phyloP scores from a whole-genome alignment of 2,113 vertebrate genomes.

The Emydocephalus ijimae region DNA sequence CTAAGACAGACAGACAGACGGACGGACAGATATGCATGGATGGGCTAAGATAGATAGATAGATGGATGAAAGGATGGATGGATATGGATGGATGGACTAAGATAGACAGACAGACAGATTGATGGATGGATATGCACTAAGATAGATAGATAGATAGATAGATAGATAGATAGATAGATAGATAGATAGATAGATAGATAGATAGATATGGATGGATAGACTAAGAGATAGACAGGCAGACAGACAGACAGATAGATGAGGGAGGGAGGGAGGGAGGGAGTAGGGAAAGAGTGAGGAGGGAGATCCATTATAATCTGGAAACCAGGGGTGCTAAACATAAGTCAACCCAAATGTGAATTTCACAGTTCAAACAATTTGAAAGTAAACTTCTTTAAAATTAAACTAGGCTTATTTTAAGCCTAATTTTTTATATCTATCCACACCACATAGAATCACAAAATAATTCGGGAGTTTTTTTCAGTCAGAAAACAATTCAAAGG shows the following conservation, averaged over 20 bases:
- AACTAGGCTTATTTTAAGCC: not conserved
- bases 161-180: too few species aligned
- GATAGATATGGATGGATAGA: too few species aligned
- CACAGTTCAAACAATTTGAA: not conserved
- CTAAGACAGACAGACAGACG: not conserved
- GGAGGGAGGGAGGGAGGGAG: not conserved
- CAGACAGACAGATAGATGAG: not conserved
- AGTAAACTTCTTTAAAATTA: not conserved
- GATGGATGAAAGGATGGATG: too few species aligned
- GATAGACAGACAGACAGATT: rapidly evolving
- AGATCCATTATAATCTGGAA: slow-evolving; percentile 1
- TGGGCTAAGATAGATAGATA: too few species aligned
- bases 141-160: rapidly evolving
- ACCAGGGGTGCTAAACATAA: not conserved
- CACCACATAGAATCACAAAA: not conserved
- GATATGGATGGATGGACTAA: too few species aligned
- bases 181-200: too few species aligned
- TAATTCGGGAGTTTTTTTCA: not conserved
- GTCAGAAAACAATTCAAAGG: not conserved
- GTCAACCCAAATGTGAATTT: not conserved
- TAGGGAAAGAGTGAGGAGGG: too few species aligned
- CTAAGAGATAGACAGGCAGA: not conserved
- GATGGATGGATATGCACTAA: too few species aligned
- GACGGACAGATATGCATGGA: too few species aligned
- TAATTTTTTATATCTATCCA: too few species aligned